Evolutionary conservation across 2,113 vertebrate species (phyloP).

Genomic region (Pavo muticus): DNA sequence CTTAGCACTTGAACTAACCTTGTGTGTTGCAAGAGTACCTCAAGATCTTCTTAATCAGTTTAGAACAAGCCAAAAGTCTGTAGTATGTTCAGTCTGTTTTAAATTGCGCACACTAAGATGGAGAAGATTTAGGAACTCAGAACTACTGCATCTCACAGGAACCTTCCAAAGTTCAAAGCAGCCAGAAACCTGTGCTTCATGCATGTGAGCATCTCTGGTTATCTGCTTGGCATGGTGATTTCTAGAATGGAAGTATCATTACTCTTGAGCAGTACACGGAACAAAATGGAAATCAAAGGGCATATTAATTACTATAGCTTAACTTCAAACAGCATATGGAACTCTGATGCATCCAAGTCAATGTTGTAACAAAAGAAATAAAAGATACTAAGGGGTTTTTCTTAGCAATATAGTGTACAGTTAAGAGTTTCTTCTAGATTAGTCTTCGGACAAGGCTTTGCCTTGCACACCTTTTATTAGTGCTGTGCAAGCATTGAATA

Average conservation of each 20-base stretch:
- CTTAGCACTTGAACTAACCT: background rate
- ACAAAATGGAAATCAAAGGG: background rate
- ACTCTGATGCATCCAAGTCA: background rate
- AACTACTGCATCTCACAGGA: background rate
- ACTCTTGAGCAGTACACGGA: background rate
- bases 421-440: constrained; percentile 3
- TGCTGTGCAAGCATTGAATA: background rate
- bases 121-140: background rate
- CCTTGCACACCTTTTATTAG: background rate
- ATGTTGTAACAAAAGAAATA: background rate
- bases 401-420: background rate
- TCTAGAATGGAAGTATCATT: background rate
- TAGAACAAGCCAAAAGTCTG: background rate
- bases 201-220: background rate
- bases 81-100: background rate
- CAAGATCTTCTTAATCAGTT: background rate
- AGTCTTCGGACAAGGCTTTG: background rate
- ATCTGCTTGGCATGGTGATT: background rate
- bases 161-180: background rate
- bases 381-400: background rate
- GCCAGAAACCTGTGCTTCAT: background rate
- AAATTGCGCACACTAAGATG: background rate
- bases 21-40: background rate
- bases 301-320: background rate
- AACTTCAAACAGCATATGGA: background rate